Conservation (phyloP, 2,888 invertebrate genomes). For the Aporophyla lueneburgensis region DNA sequence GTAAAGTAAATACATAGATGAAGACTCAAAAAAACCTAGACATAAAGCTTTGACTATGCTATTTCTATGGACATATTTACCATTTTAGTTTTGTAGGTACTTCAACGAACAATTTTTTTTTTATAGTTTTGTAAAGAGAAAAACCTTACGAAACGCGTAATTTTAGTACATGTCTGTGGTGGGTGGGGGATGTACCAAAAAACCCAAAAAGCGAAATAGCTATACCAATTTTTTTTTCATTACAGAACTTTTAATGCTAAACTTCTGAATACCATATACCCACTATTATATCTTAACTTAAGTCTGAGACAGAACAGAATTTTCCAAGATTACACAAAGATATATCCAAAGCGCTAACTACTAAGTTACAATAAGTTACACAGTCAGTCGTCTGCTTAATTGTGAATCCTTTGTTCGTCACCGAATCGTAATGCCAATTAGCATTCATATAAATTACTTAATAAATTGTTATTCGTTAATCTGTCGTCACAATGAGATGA, state of each 20-base stretch:
- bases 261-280: background rate
- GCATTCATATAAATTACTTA: slow-evolving; percentile 45
- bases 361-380: slow-evolving; percentile 44
- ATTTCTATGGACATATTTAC: no score
- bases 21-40: no score
- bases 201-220: background rate
- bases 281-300: background rate
- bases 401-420: slow-evolving; percentile 52
- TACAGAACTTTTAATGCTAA: background rate
- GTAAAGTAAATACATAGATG: background rate
- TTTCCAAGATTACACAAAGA: slow-evolving; percentile 24
- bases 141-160: background rate
- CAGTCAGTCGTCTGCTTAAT: slow-evolving; percentile 31
- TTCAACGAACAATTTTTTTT: background rate
- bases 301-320: background rate
- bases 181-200: background rate
- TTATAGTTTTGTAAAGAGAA: background rate
- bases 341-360: slow-evolving; percentile 18
- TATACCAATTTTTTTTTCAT: background rate
- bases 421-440: slow-evolving; percentile 47
- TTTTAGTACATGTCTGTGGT: background rate
- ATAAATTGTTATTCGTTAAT: slow-evolving; percentile 43
- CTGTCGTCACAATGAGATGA: slow-evolving; percentile 5
- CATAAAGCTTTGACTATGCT: background rate
- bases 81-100: no score